Evolutionary conservation across 1,140 invertebrate genomes (phyloP).

Genomic region (Leptoteleia sp.): DNA sequence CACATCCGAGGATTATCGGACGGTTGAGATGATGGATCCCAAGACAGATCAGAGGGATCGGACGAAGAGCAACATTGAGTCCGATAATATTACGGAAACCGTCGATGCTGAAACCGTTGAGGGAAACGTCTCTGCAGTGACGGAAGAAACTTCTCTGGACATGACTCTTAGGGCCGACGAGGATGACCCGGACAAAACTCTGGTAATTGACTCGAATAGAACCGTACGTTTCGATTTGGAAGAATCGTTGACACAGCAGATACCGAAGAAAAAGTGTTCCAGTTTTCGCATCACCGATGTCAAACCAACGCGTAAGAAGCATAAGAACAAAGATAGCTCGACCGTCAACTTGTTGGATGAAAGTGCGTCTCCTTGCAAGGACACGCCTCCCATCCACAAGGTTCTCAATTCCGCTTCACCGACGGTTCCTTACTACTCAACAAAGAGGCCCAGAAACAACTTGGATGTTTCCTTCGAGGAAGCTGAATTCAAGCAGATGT

Average conservation of each 20-base stretch:
- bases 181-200: not conserved
- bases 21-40: conserved; percentile 66
- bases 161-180: conserved; percentile 1
- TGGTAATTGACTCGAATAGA: not conserved
- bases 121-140: too few species aligned
- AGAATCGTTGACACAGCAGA: not conserved
- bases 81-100: too few species aligned
- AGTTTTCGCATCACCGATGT: conserved; percentile 20
- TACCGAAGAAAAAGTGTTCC: conserved; percentile 30
- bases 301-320: conserved; percentile 28
- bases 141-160: conserved; percentile 5
- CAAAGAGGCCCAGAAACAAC: conserved; percentile 72
- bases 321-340: conserved; percentile 35
- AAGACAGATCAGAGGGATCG: conserved; percentile 31
- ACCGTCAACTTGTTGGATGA: conserved; percentile 72
- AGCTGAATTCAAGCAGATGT: conserved; percentile 24
- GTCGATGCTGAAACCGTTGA: too few species aligned
- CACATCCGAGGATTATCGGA: conserved; percentile 73
- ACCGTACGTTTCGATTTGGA: conserved; percentile 6
- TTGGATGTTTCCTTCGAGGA: conserved; percentile 57
- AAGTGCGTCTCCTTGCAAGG: conserved; percentile 75
- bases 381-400: conserved; percentile 73
- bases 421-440: conserved; percentile 66
- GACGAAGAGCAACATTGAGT: too few species aligned
- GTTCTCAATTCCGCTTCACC: conserved; percentile 49